Evolutionary conservation across 2,888 invertebrate species (phyloP).

Genomic region (Antitype chi): DNA sequence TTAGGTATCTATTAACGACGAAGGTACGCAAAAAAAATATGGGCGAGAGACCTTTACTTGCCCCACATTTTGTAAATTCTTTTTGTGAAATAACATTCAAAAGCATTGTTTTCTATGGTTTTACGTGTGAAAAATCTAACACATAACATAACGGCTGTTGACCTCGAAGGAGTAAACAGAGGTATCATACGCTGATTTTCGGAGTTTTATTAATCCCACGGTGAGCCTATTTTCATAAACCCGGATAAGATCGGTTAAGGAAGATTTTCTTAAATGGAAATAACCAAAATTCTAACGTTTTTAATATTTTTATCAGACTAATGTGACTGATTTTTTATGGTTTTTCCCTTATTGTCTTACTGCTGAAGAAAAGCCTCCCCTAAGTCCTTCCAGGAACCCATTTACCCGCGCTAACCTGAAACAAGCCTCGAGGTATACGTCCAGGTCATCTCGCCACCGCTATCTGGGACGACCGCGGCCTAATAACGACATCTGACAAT

Average conservation of each 20-base stretch:
- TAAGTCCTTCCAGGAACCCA: too few species aligned
- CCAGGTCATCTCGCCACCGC: too few species aligned
- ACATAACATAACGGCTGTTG: neutral
- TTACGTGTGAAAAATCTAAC: neutral
- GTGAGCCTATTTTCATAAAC: too few species aligned
- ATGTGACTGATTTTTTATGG: too few species aligned
- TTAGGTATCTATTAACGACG: neutral
- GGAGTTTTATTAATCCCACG: neutral
- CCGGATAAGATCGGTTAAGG: too few species aligned
- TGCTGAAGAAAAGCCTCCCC: too few species aligned
- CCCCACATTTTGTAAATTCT: neutral
- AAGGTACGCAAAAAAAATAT: neutral
- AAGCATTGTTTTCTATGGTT: neutral
- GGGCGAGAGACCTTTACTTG: neutral
- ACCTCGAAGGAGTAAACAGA: neutral
- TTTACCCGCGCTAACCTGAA: too few species aligned
- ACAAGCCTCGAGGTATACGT: too few species aligned
- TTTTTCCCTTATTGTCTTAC: too few species aligned
- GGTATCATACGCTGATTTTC: neutral
- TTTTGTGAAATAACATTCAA: neutral
- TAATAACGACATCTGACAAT: too few species aligned
- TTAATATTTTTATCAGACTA: neutral
- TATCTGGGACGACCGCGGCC: too few species aligned
- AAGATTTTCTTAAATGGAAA: too few species aligned
- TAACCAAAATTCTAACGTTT: fast-evolving